Evolutionary conservation across 2,888 invertebrate genomes (phyloP).

Genomic region (Mimachlamys varia): DNA sequence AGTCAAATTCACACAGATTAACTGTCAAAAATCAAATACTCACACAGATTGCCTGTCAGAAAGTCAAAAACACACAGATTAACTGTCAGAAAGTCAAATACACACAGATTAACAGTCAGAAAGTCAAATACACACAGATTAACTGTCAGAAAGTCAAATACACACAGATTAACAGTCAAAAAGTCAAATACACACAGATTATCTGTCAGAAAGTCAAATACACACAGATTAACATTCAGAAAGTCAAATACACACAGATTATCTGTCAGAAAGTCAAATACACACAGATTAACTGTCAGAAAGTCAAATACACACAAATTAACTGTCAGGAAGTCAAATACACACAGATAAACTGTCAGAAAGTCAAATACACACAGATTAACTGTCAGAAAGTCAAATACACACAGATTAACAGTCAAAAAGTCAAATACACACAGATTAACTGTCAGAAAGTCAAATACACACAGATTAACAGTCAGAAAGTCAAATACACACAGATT

Average conservation of each 20-base stretch:
- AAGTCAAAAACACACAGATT: neutral
- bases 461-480: neutral
- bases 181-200: too few relatives aligned
- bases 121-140: too few relatives aligned
- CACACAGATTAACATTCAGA: neutral
- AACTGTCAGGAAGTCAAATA: too few relatives aligned
- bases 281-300: slow-evolving; percentile 67
- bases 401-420: neutral
- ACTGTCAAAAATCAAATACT: too few relatives aligned
- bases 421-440: too few relatives aligned
- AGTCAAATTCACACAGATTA: neutral
- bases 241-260: too few relatives aligned
- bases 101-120: neutral
- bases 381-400: slow-evolving; percentile 66
- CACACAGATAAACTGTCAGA: too few relatives aligned
- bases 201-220: slow-evolving; percentile 74
- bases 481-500: too few relatives aligned
- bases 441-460: slow-evolving; percentile 68
- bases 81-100: slow-evolving; percentile 66
- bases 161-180: neutral
- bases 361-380: neutral
- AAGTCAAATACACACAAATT: neutral
- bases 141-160: slow-evolving; percentile 68
- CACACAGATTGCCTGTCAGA: slow-evolving; percentile 82
- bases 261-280: slow-evolving; percentile 74